A percentile compares a stretch with the other conserved stretches of the same genome.
Evolutionary conservation across 2,797 vertebrate genomes (phyloP).

Genomic region (Crocidura indochinensis): DNA sequence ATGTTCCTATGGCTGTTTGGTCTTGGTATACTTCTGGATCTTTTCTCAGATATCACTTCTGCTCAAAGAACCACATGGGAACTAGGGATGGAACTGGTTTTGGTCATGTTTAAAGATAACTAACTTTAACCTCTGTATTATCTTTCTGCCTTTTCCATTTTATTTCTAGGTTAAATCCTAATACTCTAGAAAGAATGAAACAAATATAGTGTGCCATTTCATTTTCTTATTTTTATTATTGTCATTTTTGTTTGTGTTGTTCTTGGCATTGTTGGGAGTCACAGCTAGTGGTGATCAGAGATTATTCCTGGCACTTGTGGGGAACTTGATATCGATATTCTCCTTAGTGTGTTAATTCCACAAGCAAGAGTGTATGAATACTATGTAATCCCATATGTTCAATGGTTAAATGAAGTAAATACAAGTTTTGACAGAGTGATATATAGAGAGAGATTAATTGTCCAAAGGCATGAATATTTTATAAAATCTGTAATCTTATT

Average conservation of each 20-base stretch:
- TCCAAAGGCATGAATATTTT: neutral
- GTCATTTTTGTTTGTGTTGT: too few relatives aligned
- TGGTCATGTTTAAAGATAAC: too few relatives aligned
- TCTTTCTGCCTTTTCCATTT: neutral
- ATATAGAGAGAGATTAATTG: neutral
- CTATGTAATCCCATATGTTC: conserved; percentile 24
- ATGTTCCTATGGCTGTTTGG: too few relatives aligned
- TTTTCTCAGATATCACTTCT: too few relatives aligned
- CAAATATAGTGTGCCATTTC: neutral
- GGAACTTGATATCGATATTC: neutral
- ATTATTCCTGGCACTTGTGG: too few relatives aligned
- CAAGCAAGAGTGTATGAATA: neutral
- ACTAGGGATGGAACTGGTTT: too few relatives aligned
- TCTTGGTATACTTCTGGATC: too few relatives aligned
- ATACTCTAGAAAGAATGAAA: conserved; percentile 48
- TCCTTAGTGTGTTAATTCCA: conserved; percentile 15
- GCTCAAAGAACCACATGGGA: too few relatives aligned
- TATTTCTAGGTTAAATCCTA: conserved; percentile 32
- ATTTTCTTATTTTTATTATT: conserved; percentile 32
- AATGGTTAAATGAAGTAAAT: conserved; percentile 28
- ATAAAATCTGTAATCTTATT: neutral
- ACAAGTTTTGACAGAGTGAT: neutral
- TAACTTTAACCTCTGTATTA: too few relatives aligned
- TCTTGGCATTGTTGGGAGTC: neutral
- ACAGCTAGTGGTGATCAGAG: too few relatives aligned